phyloP scores from a whole-genome alignment of 2,797 vertebrate genomes.

The Phylloscopus collybita region DNA sequence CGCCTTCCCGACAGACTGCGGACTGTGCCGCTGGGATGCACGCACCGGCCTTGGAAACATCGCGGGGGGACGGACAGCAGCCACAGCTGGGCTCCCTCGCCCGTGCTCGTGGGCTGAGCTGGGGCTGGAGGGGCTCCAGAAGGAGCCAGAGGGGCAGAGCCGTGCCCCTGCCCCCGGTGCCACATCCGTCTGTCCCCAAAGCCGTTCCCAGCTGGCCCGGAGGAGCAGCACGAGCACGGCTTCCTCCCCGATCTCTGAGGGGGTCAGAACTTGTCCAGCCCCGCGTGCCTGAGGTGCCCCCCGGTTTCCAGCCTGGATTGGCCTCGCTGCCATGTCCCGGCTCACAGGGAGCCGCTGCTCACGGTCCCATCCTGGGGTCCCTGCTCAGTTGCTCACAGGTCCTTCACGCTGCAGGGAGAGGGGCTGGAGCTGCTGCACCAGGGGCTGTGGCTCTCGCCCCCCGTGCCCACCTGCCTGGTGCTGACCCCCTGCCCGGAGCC shows the following conservation, averaged over 20 bases:
- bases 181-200: neutral
- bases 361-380: rapidly evolving
- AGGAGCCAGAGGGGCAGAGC: neutral
- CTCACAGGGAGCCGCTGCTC: rapidly evolving
- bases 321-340: rapidly evolving
- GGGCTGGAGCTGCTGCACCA: neutral
- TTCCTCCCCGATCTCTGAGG: too few species aligned
- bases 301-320: neutral
- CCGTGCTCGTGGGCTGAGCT: rapidly evolving
- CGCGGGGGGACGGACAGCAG: neutral
- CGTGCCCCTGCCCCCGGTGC: rapidly evolving
- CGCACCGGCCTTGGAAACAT: neutral
- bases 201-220: rapidly evolving
- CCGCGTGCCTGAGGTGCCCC: neutral
- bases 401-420: neutral
- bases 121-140: neutral
- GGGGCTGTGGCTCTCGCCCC: neutral
- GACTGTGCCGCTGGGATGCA: neutral
- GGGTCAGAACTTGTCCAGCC: neutral
- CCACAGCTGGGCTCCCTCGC: neutral
- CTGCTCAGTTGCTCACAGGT: rapidly evolving
- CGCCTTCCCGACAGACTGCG: neutral
- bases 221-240: neutral
- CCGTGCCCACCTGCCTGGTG: rapidly evolving
- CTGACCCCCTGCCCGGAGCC: neutral